These are phyloP conservation scores for Eurystomus glaucurus DNA, from an alignment of 2,797 vertebrate genomes.

Conservation along the genomic window DNA sequence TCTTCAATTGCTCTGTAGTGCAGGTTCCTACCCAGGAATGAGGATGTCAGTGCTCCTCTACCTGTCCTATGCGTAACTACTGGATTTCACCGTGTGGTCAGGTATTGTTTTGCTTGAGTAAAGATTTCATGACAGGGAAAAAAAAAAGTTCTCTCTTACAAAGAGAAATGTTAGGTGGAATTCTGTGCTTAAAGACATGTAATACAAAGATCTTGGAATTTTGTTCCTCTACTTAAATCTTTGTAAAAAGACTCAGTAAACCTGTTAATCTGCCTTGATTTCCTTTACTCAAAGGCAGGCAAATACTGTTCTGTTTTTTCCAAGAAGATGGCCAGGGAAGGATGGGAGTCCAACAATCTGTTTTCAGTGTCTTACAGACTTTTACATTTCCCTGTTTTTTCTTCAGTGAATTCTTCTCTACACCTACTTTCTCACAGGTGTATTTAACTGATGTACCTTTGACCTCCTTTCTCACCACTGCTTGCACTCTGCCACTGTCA, in stretches of 20 bases:
- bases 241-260: background rate
- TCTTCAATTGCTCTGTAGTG: background rate
- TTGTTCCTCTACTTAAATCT: background rate
- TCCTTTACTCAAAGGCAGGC: background rate
- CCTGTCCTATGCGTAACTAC: rapidly evolving
- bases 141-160: background rate
- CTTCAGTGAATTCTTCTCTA: background rate
- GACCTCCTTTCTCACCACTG: conserved; percentile 32
- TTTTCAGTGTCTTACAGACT: background rate
- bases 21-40: background rate
- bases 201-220: background rate
- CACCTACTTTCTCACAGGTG: conserved; percentile 6
- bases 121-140: background rate
- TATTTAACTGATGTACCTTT: background rate
- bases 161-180: background rate
- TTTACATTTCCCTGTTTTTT: conserved; percentile 1
- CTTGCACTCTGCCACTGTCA: background rate
- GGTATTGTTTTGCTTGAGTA: background rate
- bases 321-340: background rate
- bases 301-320: background rate
- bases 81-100: background rate
- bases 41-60: background rate
- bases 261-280: rapidly evolving
- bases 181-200: background rate
- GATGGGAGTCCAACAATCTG: background rate